Percentiles rank a stretch among this genome's conserved stretches.
These are phyloP conservation scores for Adelphocoris suturalis DNA, from an alignment of 2,888 invertebrate genomes.

Conservation along the genomic window DNA sequence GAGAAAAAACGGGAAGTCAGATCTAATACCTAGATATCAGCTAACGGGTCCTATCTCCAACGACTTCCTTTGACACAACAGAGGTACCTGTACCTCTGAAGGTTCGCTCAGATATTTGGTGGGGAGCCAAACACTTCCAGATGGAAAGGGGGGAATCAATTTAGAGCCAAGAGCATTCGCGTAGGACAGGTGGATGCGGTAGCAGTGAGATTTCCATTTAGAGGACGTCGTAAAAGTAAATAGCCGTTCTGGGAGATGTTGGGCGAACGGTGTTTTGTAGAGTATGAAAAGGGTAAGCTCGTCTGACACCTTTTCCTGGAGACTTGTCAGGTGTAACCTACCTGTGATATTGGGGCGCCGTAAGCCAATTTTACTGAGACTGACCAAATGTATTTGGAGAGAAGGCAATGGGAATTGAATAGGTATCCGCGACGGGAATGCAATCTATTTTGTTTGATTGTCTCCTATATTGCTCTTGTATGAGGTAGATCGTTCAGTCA, in stretches of 20 bases:
- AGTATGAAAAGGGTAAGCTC: conserved; percentile 23
- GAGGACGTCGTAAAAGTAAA: conserved; percentile 50
- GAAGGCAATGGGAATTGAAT: background rate
- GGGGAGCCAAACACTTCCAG: background rate
- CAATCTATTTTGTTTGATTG: background rate
- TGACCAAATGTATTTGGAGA: conserved; percentile 20
- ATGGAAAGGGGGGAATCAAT: conserved; percentile 7
- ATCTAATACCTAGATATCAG: conserved; percentile 43
- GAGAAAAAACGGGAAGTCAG: background rate
- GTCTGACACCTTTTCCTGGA: conserved; percentile 11
- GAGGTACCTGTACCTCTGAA: background rate
- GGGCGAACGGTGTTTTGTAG: conserved; percentile 10
- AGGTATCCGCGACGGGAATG: background rate
- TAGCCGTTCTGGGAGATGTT: conserved; percentile 26
- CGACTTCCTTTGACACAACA: background rate
- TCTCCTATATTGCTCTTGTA: background rate
- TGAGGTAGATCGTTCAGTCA: too few species aligned
- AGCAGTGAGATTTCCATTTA: conserved; percentile 51
- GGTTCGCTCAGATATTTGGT: conserved; percentile 23
- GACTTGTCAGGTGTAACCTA: conserved; percentile 4
- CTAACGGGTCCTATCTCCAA: background rate
- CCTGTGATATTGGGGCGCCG: background rate
- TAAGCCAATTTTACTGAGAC: background rate
- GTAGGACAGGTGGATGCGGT: background rate
- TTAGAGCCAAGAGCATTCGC: conserved; percentile 37